Percentiles rank a stretch among this genome's conserved stretches.
Conservation (phyloP, 2,888 invertebrate genomes). For the Caradrina kadenii region DNA sequence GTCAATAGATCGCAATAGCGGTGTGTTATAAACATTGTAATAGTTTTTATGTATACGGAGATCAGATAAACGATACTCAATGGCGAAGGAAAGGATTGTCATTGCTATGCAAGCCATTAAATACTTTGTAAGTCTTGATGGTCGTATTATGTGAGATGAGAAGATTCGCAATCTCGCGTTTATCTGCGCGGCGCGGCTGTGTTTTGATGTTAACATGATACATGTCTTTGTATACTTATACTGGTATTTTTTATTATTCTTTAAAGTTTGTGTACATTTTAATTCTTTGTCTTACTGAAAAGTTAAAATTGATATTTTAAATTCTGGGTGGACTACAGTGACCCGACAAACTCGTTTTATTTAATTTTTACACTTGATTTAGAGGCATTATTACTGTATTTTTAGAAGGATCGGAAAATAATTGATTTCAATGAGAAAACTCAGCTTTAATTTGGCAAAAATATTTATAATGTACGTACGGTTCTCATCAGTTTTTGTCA, state of each 20-base stretch:
- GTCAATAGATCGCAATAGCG: conserved; percentile 70
- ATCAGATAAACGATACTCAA: conserved; percentile 55
- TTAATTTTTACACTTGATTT: neutral
- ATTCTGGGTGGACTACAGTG: neutral
- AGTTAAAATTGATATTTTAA: neutral
- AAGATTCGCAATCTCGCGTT: conserved; percentile 23
- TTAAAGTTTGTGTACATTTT: neutral
- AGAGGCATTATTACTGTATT: no score
- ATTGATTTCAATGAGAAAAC: no score
- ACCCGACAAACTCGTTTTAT: neutral
- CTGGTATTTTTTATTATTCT: neutral
- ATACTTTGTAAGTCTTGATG: conserved; percentile 40
- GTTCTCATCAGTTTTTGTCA: no score
- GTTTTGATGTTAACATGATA: conserved; percentile 11
- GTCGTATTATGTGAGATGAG: conserved; percentile 22
- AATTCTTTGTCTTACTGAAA: neutral
- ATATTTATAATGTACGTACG: no score
- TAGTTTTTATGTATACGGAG: conserved; percentile 57
- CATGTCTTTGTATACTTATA: neutral
- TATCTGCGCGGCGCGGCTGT: conserved; percentile 8
- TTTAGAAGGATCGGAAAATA: no score
- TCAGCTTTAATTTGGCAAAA: no score
- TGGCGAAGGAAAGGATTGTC: conserved; percentile 48
- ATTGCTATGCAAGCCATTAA: conserved; percentile 45
- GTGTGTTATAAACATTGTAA: conserved; percentile 51